Percentiles rank a stretch among this genome's conserved stretches.
phyloP scores from a whole-genome alignment of 2,888 invertebrate species.

The Morpho achilles region DNA sequence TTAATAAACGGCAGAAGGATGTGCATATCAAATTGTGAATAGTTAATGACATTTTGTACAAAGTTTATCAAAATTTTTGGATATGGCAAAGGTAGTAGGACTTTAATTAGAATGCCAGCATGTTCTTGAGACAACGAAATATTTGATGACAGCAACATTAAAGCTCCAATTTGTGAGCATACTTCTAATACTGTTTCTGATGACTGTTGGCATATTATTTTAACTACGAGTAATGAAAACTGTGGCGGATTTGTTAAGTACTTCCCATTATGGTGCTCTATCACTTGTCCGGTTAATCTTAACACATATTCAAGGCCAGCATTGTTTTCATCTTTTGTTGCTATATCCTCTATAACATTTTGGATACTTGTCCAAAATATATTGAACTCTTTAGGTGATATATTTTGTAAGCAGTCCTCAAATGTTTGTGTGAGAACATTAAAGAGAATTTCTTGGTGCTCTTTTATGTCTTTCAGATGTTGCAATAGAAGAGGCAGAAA shows the following conservation, averaged over 20 bases:
- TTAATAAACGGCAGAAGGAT: constrained; percentile 84
- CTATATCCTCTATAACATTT: constrained; percentile 54
- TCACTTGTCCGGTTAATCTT: constrained; percentile 79
- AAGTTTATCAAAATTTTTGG: constrained; percentile 81
- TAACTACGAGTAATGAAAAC: constrained; percentile 79
- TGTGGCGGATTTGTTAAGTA: constrained; percentile 79
- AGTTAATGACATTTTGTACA: constrained; percentile 81
- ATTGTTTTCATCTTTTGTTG: constrained; percentile 53
- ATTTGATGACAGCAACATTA: constrained; percentile 80
- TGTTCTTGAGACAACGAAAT: constrained; percentile 85
- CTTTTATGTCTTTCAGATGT: constrained; percentile 71
- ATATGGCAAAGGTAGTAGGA: constrained; percentile 78
- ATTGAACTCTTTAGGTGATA: constrained; percentile 81
- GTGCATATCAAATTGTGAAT: constrained; percentile 85
- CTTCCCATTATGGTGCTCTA: constrained; percentile 82
- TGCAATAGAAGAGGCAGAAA: constrained; percentile 84
- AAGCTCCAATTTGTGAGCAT: constrained; percentile 76
- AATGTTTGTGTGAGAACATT: constrained; percentile 83
- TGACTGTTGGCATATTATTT: constrained; percentile 67
- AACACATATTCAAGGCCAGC: constrained; percentile 69
- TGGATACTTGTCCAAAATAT: constrained; percentile 81
- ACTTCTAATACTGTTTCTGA: constrained; percentile 69
- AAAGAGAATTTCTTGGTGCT: constrained; percentile 78
- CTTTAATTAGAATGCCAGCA: constrained; percentile 83
- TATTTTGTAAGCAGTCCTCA: constrained; percentile 80